Conservation (phyloP, 2,797 vertebrate genomes). For the Diglossa cyanea region DNA sequence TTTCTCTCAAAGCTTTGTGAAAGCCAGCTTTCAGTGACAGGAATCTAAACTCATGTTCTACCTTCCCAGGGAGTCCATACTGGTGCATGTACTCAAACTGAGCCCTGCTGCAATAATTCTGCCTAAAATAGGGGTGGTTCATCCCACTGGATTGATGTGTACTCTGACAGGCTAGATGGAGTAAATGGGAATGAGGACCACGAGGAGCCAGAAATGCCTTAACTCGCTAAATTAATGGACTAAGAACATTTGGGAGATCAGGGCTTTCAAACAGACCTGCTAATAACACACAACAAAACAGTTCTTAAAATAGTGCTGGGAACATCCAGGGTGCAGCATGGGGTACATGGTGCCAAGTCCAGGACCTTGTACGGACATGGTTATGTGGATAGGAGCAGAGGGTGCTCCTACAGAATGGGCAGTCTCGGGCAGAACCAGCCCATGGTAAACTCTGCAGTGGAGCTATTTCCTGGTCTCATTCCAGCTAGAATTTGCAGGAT, state of each 20-base stretch:
- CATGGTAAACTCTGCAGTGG: neutral
- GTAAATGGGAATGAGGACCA: neutral
- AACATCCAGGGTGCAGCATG: neutral
- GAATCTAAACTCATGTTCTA: neutral
- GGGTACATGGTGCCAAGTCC: accelerated
- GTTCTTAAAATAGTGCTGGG: neutral
- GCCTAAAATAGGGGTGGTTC: neutral
- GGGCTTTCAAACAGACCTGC: neutral
- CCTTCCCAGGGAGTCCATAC: neutral
- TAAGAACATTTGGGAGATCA: neutral
- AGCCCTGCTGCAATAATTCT: neutral
- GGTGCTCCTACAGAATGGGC: neutral
- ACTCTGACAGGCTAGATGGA: neutral
- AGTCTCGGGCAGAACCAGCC: neutral
- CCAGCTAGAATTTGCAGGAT: conserved; percentile 41
- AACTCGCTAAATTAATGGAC: neutral
- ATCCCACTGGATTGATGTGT: neutral
- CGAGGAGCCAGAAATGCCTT: neutral
- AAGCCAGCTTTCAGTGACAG: neutral
- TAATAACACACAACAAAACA: neutral
- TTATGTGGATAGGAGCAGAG: neutral
- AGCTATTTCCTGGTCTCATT: conserved; percentile 13
- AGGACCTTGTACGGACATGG: neutral
- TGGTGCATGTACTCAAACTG: neutral
- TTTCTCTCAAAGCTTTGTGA: neutral